A percentile compares a stretch with the other conserved stretches of the same genome.
These are phyloP conservation scores for Eupelmus urozonus DNA, from an alignment of 2,888 invertebrate species.

Conservation along the genomic window DNA sequence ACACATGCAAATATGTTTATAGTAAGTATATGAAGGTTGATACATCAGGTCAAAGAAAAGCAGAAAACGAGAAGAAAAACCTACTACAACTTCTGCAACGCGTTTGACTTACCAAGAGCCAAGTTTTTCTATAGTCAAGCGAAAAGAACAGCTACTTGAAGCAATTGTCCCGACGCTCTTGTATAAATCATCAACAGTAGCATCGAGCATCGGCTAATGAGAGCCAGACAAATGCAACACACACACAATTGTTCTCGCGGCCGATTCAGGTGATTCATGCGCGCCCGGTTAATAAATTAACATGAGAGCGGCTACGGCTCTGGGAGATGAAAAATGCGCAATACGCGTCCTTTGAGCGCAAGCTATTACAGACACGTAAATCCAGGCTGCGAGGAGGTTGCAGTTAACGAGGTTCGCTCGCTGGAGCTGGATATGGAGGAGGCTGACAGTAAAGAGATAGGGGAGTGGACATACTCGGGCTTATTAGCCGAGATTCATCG, in stretches of 20 bases:
- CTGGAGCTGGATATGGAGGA: not conserved
- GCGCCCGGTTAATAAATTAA: slow-evolving; percentile 48
- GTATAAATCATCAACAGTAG: too few species aligned
- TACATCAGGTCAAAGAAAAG: too few species aligned
- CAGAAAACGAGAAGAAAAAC: too few species aligned
- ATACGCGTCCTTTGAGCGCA: not conserved
- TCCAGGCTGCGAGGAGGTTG: not conserved
- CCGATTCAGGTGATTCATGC: slow-evolving; percentile 55
- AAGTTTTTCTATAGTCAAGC: too few species aligned
- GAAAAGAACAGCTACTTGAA: too few species aligned
- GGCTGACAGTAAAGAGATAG: slow-evolving; percentile 7
- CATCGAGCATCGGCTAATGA: too few species aligned
- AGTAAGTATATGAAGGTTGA: too few species aligned
- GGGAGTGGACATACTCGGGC: not conserved
- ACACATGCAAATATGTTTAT: too few species aligned
- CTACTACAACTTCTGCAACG: too few species aligned
- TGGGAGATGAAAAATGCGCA: not conserved
- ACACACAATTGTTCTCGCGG: slow-evolving; percentile 47
- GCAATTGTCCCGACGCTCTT: too few species aligned
- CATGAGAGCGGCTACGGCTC: not conserved
- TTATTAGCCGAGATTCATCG: slow-evolving; percentile 30
- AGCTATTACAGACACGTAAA: not conserved
- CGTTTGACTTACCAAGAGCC: too few species aligned
- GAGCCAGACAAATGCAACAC: too few species aligned
- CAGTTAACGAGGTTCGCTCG: slow-evolving; percentile 36